A percentile compares a stretch with the other conserved stretches of the same genome.
These are phyloP conservation scores for Spodoptera picta DNA, from an alignment of 2,888 invertebrate species.

Conservation along the genomic window DNA sequence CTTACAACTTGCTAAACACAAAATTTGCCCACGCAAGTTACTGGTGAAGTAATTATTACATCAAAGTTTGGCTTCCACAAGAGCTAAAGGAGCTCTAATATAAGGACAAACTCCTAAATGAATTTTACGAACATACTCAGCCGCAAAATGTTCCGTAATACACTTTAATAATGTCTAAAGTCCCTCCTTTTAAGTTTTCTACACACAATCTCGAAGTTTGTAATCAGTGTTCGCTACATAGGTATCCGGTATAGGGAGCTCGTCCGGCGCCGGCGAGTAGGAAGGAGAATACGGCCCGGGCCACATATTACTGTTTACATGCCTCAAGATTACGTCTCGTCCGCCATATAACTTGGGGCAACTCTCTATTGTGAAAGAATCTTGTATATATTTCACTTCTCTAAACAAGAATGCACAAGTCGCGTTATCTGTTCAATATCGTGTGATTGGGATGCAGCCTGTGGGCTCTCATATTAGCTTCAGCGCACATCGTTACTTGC, in stretches of 20 bases:
- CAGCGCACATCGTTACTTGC: neutral
- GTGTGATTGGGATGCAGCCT: neutral
- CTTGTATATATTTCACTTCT: conserved; percentile 17
- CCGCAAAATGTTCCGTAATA: conserved; percentile 20
- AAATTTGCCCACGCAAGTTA: too few species aligned
- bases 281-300: conserved; percentile 24
- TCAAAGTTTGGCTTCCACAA: neutral
- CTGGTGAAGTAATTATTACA: neutral
- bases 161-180: conserved; percentile 41
- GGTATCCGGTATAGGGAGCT: conserved; percentile 29
- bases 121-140: conserved; percentile 16
- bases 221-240: conserved; percentile 40
- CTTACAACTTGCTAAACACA: too few species aligned
- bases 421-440: neutral
- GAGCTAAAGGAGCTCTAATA: conserved; percentile 3
- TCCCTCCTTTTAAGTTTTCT: conserved; percentile 31
- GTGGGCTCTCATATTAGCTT: neutral
- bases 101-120: conserved; percentile 29
- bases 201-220: conserved; percentile 41
- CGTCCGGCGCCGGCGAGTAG: conserved; percentile 15
- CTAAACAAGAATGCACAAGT: too few species aligned
- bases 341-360: conserved; percentile 28
- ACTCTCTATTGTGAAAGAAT: conserved; percentile 39
- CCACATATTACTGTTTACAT: conserved; percentile 59
- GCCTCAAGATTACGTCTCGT: conserved; percentile 49